Evolutionary conservation across 2,113 vertebrate species (phyloP).

Genomic region (Acanthochromis polyacanthus): DNA sequence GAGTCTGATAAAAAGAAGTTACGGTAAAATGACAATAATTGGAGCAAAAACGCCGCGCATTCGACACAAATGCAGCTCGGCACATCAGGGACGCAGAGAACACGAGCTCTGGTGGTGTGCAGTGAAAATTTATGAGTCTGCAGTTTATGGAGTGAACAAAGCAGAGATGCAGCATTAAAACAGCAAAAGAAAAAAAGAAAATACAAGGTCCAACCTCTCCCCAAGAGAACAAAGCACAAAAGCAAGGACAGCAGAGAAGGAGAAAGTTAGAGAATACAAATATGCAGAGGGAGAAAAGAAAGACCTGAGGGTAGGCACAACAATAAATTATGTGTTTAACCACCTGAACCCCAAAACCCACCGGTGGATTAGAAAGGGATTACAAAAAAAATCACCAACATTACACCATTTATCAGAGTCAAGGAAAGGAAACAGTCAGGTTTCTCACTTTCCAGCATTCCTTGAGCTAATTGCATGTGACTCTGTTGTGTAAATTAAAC

Average conservation of each 20-base stretch:
- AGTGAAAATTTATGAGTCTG: constrained; percentile 26
- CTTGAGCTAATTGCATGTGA: too few species aligned
- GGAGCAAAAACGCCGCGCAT: neutral
- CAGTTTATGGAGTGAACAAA: constrained; percentile 37
- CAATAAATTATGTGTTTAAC: constrained; percentile 5
- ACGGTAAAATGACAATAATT: neutral
- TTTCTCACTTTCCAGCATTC: too few species aligned
- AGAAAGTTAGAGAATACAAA: neutral
- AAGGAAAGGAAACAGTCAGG: too few species aligned
- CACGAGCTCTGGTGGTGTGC: neutral
- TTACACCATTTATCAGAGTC: too few species aligned
- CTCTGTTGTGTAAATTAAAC: too few species aligned
- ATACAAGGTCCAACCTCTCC: neutral
- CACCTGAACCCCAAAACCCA: too few species aligned
- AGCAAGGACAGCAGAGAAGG: neutral
- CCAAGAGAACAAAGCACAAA: neutral
- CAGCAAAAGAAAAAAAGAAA: neutral
- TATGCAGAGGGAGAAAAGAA: neutral
- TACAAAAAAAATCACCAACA: too few species aligned
- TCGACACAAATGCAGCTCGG: neutral
- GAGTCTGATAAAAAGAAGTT: neutral
- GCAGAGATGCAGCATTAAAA: constrained; percentile 3
- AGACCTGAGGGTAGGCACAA: constrained; percentile 2
- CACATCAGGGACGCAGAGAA: constrained; percentile 3
- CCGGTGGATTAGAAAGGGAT: too few species aligned